Evolutionary conservation across 2,888 invertebrate species (phyloP).

Genomic region (Xestia rhomboidea): DNA sequence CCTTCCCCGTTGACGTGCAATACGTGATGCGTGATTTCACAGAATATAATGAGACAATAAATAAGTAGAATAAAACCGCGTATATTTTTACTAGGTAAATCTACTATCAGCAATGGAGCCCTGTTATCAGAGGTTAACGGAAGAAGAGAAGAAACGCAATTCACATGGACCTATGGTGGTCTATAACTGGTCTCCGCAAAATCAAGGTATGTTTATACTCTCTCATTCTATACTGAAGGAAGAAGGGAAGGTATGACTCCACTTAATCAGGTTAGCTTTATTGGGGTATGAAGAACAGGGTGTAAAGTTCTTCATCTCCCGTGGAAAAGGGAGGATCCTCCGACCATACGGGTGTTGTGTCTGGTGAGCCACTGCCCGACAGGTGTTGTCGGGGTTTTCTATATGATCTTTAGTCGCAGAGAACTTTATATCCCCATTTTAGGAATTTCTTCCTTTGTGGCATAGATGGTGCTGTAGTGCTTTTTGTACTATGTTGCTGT

Average conservation of each 20-base stretch:
- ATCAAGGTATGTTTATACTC: conserved; percentile 87
- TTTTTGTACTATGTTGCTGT: too few relatives aligned
- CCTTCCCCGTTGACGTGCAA: background rate
- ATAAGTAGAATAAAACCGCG: background rate
- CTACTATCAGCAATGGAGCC: conserved; percentile 94
- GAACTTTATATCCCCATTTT: too few relatives aligned
- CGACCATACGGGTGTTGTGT: too few relatives aligned
- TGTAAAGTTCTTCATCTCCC: background rate
- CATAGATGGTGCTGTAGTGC: too few relatives aligned
- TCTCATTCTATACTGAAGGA: background rate
- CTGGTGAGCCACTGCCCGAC: too few relatives aligned
- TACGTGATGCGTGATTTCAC: background rate
- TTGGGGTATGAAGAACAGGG: background rate
- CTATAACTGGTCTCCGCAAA: conserved; percentile 92
- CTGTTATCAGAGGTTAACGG: conserved; percentile 92
- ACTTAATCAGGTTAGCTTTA: background rate
- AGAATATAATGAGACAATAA: background rate
- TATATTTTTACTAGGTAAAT: conserved; percentile 83
- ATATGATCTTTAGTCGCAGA: too few relatives aligned
- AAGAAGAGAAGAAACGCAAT: conserved; percentile 94
- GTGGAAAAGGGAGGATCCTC: too few relatives aligned
- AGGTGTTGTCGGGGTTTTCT: too few relatives aligned
- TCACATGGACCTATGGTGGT: conserved; percentile 96
- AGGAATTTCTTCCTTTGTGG: too few relatives aligned
- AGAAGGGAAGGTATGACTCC: background rate